Evolutionary conservation across 2,797 vertebrate species (phyloP).

Genomic region (Hydrophis major): DNA sequence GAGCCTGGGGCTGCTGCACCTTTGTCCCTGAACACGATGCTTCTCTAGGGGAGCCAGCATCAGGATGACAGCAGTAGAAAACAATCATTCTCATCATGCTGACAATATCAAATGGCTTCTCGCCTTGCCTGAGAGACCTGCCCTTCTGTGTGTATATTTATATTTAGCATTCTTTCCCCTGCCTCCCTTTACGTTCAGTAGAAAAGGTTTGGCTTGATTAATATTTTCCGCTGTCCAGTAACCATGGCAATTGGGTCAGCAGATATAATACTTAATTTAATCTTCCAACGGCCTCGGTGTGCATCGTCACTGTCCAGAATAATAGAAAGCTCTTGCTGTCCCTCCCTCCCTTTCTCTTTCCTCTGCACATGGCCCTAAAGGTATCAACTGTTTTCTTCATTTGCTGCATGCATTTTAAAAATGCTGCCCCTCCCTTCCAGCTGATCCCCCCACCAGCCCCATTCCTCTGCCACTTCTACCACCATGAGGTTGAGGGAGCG

Average conservation of each 20-base stretch:
- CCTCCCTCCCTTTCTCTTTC: conserved; percentile 69
- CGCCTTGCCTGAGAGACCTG: conserved; percentile 56
- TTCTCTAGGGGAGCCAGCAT: conserved; percentile 29
- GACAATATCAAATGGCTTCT: conserved; percentile 51
- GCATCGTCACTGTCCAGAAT: conserved; percentile 92
- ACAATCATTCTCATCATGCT: conserved; percentile 53
- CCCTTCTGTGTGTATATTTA: conserved; percentile 68
- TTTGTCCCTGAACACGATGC: neutral
- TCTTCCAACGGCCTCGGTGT: conserved; percentile 96
- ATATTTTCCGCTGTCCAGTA: conserved; percentile 98
- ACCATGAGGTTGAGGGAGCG: conserved; percentile 64
- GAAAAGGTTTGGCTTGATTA: conserved; percentile 92
- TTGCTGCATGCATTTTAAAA: conserved; percentile 60
- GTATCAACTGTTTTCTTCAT: conserved; percentile 62
- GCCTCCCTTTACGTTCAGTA: conserved; percentile 68
- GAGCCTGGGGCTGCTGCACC: conserved; percentile 26
- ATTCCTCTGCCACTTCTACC: conserved; percentile 48
- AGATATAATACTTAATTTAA: conserved; percentile 99
- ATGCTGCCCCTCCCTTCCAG: conserved; percentile 37
- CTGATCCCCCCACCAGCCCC: neutral
- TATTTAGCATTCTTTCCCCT: conserved; percentile 71
- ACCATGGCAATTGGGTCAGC: conserved; percentile 99
- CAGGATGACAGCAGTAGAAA: neutral
- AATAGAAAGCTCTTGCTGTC: conserved; percentile 82
- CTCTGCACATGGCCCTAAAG: conserved; percentile 72